phyloP scores from a whole-genome alignment of 2,113 vertebrate genomes.

The Pogona vitticeps region DNA sequence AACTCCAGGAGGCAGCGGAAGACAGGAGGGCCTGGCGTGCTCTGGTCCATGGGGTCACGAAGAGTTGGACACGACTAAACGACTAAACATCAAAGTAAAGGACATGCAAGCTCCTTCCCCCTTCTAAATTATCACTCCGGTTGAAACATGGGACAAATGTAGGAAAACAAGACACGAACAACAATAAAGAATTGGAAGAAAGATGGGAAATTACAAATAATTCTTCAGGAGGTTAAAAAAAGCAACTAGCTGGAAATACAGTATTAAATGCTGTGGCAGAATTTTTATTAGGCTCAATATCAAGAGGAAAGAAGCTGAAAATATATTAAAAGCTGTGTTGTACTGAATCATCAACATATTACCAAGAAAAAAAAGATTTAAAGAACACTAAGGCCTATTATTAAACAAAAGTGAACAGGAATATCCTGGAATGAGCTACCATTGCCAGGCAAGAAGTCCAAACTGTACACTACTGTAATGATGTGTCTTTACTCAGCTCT shows the following conservation, averaged over 20 bases:
- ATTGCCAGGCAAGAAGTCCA: not conserved
- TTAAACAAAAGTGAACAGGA: not conserved
- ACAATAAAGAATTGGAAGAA: not conserved
- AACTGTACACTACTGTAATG: no score
- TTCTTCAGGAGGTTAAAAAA: not conserved
- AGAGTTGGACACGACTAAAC: no score
- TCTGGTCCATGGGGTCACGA: no score
- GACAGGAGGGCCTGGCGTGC: no score
- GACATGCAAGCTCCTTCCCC: not conserved
- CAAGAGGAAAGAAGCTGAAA: no score
- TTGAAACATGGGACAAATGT: not conserved
- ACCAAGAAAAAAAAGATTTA: not conserved
- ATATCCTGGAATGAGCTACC: not conserved
- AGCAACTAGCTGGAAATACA: not conserved
- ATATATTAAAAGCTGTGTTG: not conserved
- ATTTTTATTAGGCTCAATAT: not conserved
- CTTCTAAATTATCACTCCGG: not conserved
- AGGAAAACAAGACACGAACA: not conserved
- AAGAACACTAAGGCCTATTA: not conserved
- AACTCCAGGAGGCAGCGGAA: no score
- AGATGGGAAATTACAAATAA: not conserved
- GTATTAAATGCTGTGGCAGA: not conserved
- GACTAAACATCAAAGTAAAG: no score
- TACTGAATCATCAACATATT: not conserved
- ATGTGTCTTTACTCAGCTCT: not conserved